Conservation (phyloP, 2,797 vertebrate species). For the Chaunax sp. region DNA sequence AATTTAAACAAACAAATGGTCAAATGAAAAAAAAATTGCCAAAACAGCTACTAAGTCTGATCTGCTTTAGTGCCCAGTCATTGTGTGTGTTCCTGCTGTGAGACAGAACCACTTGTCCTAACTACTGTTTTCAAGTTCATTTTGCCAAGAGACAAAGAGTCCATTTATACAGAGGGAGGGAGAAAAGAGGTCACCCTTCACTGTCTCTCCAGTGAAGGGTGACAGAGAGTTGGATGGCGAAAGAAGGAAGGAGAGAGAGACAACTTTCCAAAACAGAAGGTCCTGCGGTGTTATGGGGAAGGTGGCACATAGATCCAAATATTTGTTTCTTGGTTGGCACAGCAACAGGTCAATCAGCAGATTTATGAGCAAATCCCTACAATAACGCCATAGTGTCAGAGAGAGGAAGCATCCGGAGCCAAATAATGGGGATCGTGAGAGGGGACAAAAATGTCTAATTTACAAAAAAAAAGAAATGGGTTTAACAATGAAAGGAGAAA, state of each 20-base stretch:
- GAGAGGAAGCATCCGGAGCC: slow-evolving; percentile 25
- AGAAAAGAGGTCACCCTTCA: slow-evolving; percentile 15
- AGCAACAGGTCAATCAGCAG: slow-evolving; percentile 83
- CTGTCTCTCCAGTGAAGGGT: slow-evolving; percentile 24
- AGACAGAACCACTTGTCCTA: slow-evolving; percentile 61
- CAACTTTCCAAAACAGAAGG: slow-evolving; percentile 89
- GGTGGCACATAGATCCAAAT: slow-evolving; percentile 92
- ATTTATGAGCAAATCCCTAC: slow-evolving; percentile 82
- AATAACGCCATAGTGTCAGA: slow-evolving; percentile 56
- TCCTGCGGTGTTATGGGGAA: slow-evolving; percentile 89
- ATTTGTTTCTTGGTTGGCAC: slow-evolving; percentile 92
- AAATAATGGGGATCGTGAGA: slow-evolving; percentile 13
- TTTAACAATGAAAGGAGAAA: slow-evolving; percentile 2
- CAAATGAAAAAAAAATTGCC: no score
- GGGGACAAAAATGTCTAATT: slow-evolving; percentile 9
- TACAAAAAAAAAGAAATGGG: background rate
- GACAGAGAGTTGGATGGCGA: slow-evolving; percentile 6
- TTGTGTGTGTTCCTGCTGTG: slow-evolving; percentile 48
- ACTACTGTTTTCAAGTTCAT: slow-evolving; percentile 80
- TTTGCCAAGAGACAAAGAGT: slow-evolving; percentile 79
- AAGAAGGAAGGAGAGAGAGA: slow-evolving; percentile 27
- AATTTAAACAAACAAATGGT: slow-evolving; percentile 10
- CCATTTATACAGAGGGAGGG: slow-evolving; percentile 73
- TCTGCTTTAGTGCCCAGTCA: slow-evolving; percentile 28
- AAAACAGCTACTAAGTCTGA: slow-evolving; percentile 36